Conservation (phyloP, 92 coral and sea anemone species). For the Bergia puertoricense region DNA sequence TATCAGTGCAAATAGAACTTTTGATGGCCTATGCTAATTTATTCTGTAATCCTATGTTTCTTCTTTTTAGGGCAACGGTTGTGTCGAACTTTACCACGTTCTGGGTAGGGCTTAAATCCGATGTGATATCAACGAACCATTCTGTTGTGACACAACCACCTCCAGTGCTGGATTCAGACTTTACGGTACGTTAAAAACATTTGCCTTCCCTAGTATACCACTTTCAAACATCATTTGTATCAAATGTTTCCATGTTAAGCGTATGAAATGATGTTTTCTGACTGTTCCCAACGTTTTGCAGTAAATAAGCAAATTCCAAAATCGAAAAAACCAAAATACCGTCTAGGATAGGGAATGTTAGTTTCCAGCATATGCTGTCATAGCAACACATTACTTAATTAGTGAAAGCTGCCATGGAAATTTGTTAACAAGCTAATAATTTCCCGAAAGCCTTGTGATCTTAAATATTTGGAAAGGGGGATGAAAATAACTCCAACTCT, state of each 20-base stretch:
- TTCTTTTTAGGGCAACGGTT: slow-evolving; percentile 14
- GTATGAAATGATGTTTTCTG: background rate
- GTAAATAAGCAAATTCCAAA: too few species aligned
- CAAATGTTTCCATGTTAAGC: background rate
- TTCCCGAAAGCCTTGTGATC: too few species aligned
- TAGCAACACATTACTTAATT: too few species aligned
- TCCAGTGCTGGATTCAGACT: slow-evolving; percentile 6
- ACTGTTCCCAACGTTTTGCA: background rate
- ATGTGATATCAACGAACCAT: slow-evolving; percentile 1
- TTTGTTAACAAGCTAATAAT: too few species aligned
- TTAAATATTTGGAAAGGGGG: too few species aligned
- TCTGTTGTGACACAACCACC: slow-evolving; percentile 12
- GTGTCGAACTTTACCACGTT: slow-evolving; percentile 16
- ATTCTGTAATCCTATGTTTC: background rate
- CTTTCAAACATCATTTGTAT: background rate
- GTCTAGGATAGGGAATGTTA: too few species aligned
- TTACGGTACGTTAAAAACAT: background rate
- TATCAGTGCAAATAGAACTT: background rate
- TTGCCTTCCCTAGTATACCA: background rate
- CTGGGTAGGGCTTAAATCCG: slow-evolving; percentile 32
- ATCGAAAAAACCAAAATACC: too few species aligned
- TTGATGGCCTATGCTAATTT: background rate
- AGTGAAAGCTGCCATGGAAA: too few species aligned
- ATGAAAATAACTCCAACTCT: too few species aligned
- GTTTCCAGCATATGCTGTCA: too few species aligned